Evolutionary conservation across 2,888 invertebrate species (phyloP), one percentile per base, ranked within the genome.

Genomic region (Sylvicola cinctus): DNA sequence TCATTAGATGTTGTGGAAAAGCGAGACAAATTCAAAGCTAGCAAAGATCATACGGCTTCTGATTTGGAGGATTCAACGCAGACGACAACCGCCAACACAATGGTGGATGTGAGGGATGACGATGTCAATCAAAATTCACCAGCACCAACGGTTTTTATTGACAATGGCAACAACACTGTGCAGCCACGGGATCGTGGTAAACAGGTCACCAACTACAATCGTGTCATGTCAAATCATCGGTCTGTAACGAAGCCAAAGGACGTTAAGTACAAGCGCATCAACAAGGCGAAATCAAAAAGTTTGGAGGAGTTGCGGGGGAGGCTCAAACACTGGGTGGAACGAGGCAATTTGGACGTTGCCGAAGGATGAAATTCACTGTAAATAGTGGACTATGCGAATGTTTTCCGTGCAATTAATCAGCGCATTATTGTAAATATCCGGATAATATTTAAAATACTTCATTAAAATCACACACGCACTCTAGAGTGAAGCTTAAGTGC

Each of bases 201-300:
- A 35, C 74, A 70, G 39, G 76, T 80, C 33, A 75, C 75, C 11
- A 75, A 74, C 2, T 80, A 78, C 58, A 83, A 83, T 55, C 62
- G 85, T 43, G 84, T 85, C 37, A 85, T 85, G 84, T 81, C 80
- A 31, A 85, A 84, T 58, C 85, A 87, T 54, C 66, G 84, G 41
- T 83, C 81, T 34, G 85, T 87, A 33, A 84, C 83, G 4, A 85
- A 85, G 53, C 84, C 84, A 41, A 84, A 84, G 60, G 85, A 87
- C 52, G 84, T 85, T 23, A 85, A 85, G 58, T 85, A 84, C 60
- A 84, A 84, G 54, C 68, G 84, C 49, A 85, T 84, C 54, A 85
- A 84, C 52, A 84, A 85, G 53, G 84, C 84, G 4, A 85, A 85
- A 52, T 84, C 84, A 39, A 83, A 84, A 58, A 84, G 84, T 47